Evolutionary conservation across 1,140 invertebrate species (phyloP).

Genomic region (Sogatella furcifera): DNA sequence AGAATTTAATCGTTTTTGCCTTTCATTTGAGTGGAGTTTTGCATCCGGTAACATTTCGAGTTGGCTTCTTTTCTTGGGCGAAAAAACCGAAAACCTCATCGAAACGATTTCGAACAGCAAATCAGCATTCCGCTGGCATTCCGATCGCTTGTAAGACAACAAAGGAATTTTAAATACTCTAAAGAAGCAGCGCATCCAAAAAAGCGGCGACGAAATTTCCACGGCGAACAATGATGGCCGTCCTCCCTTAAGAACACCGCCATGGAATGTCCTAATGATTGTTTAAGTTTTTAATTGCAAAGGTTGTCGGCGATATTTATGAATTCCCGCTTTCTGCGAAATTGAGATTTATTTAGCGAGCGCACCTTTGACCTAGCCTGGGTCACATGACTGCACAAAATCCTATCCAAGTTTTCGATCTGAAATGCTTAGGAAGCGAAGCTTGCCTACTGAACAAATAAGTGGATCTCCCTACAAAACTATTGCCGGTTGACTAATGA

Average conservation of each 20-base stretch:
- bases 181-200: background rate
- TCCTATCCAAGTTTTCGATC: too few species aligned
- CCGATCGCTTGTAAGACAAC: conserved; percentile 3
- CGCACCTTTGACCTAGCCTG: too few species aligned
- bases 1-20: too few species aligned
- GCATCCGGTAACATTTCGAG: too few species aligned
- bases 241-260: background rate
- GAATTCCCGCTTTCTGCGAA: background rate
- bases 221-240: background rate
- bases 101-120: background rate
- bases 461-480: too few species aligned
- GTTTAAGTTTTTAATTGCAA: background rate
- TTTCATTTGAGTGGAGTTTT: too few species aligned
- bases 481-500: too few species aligned
- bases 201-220: background rate
- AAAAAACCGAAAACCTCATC: background rate
- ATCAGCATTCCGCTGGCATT: conserved; percentile 1
- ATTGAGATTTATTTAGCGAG: background rate
- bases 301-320: background rate
- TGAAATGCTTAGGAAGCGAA: too few species aligned
- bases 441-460: too few species aligned
- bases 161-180: conserved; percentile 3
- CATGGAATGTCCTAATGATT: conserved; percentile 2
- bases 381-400: too few species aligned
- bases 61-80: too few species aligned